Evolutionary conservation across 2,113 vertebrate genomes (phyloP).

Genomic region (Phoenicopterus ruber): DNA sequence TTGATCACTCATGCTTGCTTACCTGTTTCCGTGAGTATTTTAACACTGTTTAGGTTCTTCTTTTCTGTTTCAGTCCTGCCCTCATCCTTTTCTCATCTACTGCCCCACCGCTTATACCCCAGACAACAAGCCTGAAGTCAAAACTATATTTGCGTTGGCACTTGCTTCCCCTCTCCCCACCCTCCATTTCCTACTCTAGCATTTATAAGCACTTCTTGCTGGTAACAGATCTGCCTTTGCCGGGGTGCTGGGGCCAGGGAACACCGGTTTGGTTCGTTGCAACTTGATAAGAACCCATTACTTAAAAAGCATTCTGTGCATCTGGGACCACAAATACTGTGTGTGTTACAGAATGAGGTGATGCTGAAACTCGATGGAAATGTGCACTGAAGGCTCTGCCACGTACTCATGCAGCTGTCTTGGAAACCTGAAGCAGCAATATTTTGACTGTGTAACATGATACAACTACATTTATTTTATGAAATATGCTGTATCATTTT

Average conservation of each 20-base stretch:
- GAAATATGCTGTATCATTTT: neutral
- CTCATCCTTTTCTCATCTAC: neutral
- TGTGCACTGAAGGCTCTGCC: neutral
- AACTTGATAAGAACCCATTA: neutral
- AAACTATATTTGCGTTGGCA: neutral
- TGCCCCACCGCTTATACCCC: rapidly evolving
- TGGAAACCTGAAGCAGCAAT: neutral
- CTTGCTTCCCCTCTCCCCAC: neutral
- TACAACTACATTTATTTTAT: neutral
- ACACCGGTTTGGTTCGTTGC: neutral
- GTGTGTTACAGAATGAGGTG: neutral
- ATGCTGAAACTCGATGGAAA: neutral
- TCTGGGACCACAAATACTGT: neutral
- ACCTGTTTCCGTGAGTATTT: neutral
- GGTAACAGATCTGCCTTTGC: neutral
- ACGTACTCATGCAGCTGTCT: neutral
- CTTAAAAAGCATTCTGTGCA: neutral
- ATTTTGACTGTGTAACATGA: neutral
- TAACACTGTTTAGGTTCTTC: neutral
- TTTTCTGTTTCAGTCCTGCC: neutral
- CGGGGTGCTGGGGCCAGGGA: rapidly evolving
- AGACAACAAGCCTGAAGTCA: neutral
- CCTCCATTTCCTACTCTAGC: rapidly evolving
- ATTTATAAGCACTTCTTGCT: neutral
- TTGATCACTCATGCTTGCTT: neutral